Percentiles rank a stretch among this genome's conserved stretches.
These are phyloP conservation scores for Silurus meridionalis DNA, from an alignment of 2,113 vertebrate genomes.

Conservation along the genomic window DNA sequence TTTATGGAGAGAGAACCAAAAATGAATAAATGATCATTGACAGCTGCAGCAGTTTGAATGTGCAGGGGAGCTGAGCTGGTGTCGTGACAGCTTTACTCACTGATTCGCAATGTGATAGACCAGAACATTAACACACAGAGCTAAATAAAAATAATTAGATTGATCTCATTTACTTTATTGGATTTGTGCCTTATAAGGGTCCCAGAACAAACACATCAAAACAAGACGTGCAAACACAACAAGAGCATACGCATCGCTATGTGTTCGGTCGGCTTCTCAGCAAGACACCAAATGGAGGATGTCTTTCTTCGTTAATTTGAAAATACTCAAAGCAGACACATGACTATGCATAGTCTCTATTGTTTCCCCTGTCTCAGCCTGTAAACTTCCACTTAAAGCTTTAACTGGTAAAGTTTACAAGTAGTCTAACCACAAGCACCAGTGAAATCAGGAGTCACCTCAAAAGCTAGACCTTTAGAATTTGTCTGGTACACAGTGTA, in stretches of 20 bases:
- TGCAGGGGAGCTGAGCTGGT: slow-evolving; percentile 10
- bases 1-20: slow-evolving; percentile 27
- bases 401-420: background rate
- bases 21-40: slow-evolving; percentile 42
- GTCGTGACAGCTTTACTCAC: slow-evolving; percentile 31
- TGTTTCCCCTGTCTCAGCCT: background rate
- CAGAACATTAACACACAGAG: slow-evolving; percentile 9
- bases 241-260: background rate
- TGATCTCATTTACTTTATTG: slow-evolving; percentile 25
- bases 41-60: slow-evolving; percentile 29
- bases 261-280: background rate
- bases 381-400: background rate
- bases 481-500: background rate
- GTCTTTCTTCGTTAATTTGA: slow-evolving; percentile 10
- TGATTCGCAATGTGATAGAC: slow-evolving; percentile 16
- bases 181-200: slow-evolving; percentile 19
- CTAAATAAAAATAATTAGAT: slow-evolving; percentile 47
- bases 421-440: background rate
- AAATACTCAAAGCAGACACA: background rate
- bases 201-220: slow-evolving; percentile 7
- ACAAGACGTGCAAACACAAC: background rate
- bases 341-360: background rate
- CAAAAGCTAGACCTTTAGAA: background rate
- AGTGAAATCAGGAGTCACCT: background rate
- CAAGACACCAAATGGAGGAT: slow-evolving; percentile 15